Evolutionary conservation across 2,797 vertebrate species (phyloP).

Genomic region (Xiphorhynchus erythropygius): DNA sequence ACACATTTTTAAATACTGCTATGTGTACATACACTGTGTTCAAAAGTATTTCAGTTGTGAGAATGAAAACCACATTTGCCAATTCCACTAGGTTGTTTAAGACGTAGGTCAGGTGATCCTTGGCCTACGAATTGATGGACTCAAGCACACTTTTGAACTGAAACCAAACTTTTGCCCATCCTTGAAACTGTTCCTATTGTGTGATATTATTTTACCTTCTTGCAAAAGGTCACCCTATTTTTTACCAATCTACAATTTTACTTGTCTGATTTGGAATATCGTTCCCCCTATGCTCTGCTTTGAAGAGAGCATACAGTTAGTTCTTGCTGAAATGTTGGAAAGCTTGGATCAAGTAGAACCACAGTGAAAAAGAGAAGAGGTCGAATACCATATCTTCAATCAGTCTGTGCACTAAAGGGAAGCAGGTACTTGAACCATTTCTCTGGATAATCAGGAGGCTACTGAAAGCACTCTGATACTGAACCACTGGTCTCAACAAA

Average conservation of each 20-base stretch:
- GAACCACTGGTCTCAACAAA: neutral
- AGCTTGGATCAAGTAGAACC: neutral
- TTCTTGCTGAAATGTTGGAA: neutral
- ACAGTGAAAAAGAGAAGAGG: neutral
- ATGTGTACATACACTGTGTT: accelerated
- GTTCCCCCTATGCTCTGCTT: neutral
- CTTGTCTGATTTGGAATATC: neutral
- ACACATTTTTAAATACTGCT: neutral
- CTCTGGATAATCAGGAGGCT: neutral
- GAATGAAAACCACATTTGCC: neutral
- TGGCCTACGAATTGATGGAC: neutral
- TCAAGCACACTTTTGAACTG: neutral
- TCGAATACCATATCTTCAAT: neutral
- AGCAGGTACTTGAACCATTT: neutral
- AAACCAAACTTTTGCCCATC: neutral
- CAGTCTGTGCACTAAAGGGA: neutral
- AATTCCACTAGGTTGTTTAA: neutral
- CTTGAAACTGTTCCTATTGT: neutral
- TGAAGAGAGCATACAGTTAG: neutral
- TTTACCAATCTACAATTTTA: neutral
- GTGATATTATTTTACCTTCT: neutral
- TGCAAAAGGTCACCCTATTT: neutral
- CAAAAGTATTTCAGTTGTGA: neutral
- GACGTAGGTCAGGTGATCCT: neutral
- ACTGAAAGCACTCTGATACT: neutral